phyloP scores from a whole-genome alignment of 2,113 vertebrate genomes.

The Setophaga kirtlandii region DNA sequence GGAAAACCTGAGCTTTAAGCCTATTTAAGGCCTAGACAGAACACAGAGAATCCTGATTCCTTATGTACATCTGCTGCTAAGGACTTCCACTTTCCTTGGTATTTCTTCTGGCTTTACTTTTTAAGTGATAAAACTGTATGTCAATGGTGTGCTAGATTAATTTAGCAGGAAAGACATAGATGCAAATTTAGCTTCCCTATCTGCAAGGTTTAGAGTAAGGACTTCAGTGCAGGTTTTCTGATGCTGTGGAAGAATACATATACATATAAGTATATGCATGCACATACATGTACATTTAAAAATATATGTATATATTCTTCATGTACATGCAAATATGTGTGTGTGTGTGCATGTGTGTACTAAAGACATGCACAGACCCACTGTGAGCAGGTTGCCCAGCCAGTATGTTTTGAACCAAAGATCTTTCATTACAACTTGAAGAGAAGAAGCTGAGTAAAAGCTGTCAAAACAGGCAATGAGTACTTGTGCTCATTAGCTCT shows the following conservation, averaged over 20 bases:
- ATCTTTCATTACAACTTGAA: neutral
- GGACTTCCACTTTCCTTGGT: neutral
- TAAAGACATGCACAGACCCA: neutral
- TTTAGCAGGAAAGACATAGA: neutral
- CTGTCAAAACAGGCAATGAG: neutral
- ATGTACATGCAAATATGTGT: no score
- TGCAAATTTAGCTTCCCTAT: accelerated
- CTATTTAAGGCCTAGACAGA: neutral
- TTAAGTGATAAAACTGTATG: neutral
- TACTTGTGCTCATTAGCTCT: neutral
- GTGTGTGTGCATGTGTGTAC: neutral
- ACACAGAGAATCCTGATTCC: neutral
- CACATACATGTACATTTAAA: no score
- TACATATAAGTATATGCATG: accelerated
- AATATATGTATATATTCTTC: neutral
- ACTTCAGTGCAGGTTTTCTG: neutral
- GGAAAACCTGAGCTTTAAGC: neutral
- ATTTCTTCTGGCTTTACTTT: neutral
- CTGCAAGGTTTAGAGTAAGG: neutral
- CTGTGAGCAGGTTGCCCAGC: neutral
- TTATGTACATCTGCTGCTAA: accelerated
- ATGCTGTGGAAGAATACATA: neutral
- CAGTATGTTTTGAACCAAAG: neutral
- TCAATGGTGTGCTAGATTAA: neutral
- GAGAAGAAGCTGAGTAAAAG: neutral